These are phyloP conservation scores for Calephelis perditalis DNA, from an alignment of 2,888 invertebrate species.

Conservation along the genomic window DNA sequence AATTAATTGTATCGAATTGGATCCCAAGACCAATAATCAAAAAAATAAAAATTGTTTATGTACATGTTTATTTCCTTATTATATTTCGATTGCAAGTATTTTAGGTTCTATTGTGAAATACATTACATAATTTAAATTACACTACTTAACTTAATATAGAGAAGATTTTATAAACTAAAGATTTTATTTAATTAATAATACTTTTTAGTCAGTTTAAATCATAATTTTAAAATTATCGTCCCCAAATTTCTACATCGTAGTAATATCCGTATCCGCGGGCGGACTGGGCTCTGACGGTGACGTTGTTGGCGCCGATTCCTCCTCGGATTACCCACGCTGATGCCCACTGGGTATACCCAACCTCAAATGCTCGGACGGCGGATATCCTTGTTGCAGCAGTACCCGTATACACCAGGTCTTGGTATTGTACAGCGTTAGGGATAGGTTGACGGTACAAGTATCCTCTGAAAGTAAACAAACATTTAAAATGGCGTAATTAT, in stretches of 20 bases:
- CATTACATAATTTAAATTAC: too few species aligned
- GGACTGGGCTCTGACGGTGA: conserved; percentile 11
- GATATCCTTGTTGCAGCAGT: conserved; percentile 4
- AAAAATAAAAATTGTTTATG: too few species aligned
- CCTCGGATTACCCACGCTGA: conserved; percentile 13
- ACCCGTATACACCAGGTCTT: conserved; percentile 10
- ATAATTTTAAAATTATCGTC: neutral
- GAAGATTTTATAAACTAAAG: too few species aligned
- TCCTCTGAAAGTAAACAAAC: conserved; percentile 10
- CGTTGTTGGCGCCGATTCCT: conserved; percentile 1
- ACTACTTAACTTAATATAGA: too few species aligned
- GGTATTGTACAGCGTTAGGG: conserved; percentile 7
- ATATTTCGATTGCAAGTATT: too few species aligned
- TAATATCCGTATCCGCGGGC: conserved; percentile 16
- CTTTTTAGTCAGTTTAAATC: too few species aligned
- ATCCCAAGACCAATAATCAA: too few species aligned
- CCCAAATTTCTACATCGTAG: conserved; percentile 13
- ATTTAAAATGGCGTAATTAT: neutral
- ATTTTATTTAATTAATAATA: too few species aligned
- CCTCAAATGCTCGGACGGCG: neutral
- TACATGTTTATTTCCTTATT: too few species aligned
- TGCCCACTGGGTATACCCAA: conserved; percentile 10
- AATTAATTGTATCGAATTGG: too few species aligned
- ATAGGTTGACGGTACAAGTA: conserved; percentile 2
- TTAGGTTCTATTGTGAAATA: too few species aligned